A percentile compares a stretch with the other conserved stretches of the same genome.
Evolutionary conservation across 2,888 invertebrate species (phyloP).

Genomic region (Eudasyphora cyanicolor): DNA sequence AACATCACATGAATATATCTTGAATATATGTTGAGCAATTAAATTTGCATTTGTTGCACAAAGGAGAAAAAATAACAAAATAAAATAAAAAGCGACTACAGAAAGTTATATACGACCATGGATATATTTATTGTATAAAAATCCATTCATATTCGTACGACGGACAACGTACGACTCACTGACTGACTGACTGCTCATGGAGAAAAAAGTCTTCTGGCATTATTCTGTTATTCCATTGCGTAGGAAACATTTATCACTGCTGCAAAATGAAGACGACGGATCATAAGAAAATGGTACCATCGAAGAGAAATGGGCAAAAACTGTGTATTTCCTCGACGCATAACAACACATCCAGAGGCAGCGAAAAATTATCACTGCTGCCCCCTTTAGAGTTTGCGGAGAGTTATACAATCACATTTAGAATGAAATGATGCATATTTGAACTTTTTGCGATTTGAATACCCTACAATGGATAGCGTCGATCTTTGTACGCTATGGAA

Average conservation of each 20-base stretch:
- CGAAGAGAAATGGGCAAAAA: no score
- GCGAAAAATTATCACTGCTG: conserved; percentile 40
- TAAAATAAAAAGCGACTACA: not conserved
- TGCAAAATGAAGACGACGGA: conserved; percentile 44
- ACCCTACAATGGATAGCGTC: not conserved
- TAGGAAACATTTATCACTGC: conserved; percentile 79
- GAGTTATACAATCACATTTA: conserved; percentile 45
- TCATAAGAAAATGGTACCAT: conserved; percentile 23
- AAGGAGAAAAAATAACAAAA: conserved; percentile 28
- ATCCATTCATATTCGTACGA: conserved; percentile 47
- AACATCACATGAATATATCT: conserved; percentile 65
- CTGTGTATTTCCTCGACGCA: conserved; percentile 51
- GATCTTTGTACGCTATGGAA: not conserved
- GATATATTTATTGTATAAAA: conserved; percentile 34
- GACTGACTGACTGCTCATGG: not conserved
- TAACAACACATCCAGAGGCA: conserved; percentile 30
- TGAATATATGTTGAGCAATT: conserved; percentile 76
- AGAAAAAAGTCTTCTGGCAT: conserved; percentile 64
- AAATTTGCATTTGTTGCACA: conserved; percentile 79
- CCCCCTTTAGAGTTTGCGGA: not conserved
- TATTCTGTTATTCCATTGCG: conserved; percentile 68
- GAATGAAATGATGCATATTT: conserved; percentile 14
- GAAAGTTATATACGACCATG: not conserved
- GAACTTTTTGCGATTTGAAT: not conserved
- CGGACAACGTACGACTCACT: no score